These are phyloP conservation scores for Hemichromis elongatus DNA, from an alignment of 2,113 vertebrate genomes.

Conservation along the genomic window DNA sequence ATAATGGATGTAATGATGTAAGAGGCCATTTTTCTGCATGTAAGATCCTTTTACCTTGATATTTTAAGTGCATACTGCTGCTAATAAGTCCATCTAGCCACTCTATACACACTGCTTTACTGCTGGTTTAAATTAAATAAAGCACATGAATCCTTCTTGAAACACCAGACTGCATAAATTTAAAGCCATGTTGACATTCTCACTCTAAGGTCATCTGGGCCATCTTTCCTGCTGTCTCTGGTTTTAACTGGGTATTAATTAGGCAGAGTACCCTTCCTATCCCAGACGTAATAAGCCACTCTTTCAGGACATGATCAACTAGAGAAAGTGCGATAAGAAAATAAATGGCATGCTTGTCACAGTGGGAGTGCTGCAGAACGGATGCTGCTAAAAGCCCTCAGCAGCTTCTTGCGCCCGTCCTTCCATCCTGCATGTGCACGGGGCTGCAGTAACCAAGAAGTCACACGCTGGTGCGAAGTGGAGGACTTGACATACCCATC, in stretches of 20 bases:
- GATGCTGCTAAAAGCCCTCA: conserved; percentile 27
- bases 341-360: conserved; percentile 42
- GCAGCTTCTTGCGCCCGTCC: conserved; percentile 4
- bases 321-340: conserved; percentile 32
- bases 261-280: conserved; percentile 10
- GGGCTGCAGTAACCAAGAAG: conserved; percentile 7
- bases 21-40: not conserved
- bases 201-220: conserved; percentile 33
- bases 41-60: not conserved
- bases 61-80: not conserved
- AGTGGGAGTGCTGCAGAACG: conserved; percentile 7
- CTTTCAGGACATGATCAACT: conserved; percentile 22
- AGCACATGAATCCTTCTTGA: not conserved
- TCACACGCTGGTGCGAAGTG: conserved; percentile 4
- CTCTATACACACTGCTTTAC: not conserved
- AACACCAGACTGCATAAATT: not conserved
- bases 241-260: conserved; percentile 34
- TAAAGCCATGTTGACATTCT: conserved; percentile 25
- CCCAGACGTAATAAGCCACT: conserved; percentile 22
- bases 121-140: not conserved
- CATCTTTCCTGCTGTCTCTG: not conserved
- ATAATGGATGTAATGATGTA: not conserved
- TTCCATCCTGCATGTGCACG: not conserved
- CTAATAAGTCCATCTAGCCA: not conserved
- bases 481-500: conserved; percentile 11